Base-by-base conservation (phyloP, 2,797 vertebrate species). In the Nothura maculosa region DNA sequence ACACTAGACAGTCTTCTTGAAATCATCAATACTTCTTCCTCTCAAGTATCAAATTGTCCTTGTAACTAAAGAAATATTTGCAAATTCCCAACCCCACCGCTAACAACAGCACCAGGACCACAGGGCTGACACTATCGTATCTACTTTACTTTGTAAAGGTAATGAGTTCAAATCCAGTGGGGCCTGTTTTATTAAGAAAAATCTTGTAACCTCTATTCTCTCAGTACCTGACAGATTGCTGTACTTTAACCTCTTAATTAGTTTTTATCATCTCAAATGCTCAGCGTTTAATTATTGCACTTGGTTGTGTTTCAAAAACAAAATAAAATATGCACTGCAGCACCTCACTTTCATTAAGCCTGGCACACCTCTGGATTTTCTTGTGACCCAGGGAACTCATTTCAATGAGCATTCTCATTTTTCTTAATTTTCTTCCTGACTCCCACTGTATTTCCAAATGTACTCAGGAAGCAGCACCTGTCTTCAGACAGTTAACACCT, bases 211-310 rank as follows among this genome's bases (percentile, higher is more conserved):
- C 88, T 88, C 24, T 89, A 87, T 74, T 91, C 70, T 94, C 45
- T 78, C 48, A 58, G 47, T 61, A 50, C 87, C 73, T 81, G 69
- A 79, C 60, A 84, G 60, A 91, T 6, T 85, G 50, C 55, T 80
- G 32, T 34, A 87, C 85, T 88, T 94, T 86, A 73, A 91, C 52
- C 52, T 95, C 93, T 93, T 94, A 93, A 96, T 94, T 95, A 90
- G 60, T 92, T 93, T 88, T 93, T 94, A 81, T 95, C 90, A 90
- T 55, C 62, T 14, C 79, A 89, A 92, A 90, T 6, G 10, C 64
- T 94, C 77, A 81, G 40, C 10, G 47, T 82, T 86, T 90, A 92
- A 85, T 92, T 76, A 67, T 58, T 1, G 0, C 27, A 87, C 20
- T 50, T 54, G 82, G 22, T 54, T 92, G 77, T 79, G 78, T 89